Conservation (phyloP, 2,113 vertebrate species). For the Salvelinus sp. region DNA sequence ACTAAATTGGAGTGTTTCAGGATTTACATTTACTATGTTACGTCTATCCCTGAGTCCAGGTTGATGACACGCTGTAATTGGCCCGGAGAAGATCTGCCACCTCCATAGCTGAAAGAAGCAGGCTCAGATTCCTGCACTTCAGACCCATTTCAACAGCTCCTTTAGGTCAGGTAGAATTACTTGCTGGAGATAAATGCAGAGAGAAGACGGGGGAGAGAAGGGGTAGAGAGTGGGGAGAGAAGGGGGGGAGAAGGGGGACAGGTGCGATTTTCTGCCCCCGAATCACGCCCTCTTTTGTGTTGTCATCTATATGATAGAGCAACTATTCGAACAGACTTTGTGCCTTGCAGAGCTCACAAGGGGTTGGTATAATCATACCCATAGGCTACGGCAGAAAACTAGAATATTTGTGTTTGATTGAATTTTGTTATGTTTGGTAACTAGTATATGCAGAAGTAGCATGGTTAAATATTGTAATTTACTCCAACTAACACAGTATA, state of each 20-base stretch:
- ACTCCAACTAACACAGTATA: too few relatives aligned
- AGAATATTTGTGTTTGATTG: too few relatives aligned
- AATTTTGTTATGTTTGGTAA: too few relatives aligned
- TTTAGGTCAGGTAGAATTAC: constrained; percentile 15
- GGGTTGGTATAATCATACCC: too few relatives aligned
- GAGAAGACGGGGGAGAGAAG: background rate
- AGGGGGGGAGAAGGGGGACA: background rate
- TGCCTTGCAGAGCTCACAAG: too few relatives aligned
- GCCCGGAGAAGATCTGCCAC: constrained; percentile 30
- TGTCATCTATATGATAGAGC: background rate
- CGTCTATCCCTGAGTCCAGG: too few relatives aligned
- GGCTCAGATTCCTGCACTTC: constrained; percentile 1
- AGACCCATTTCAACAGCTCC: constrained; percentile 5
- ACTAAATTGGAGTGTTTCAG: too few relatives aligned
- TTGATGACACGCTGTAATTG: constrained; percentile 21
- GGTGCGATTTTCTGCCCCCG: background rate
- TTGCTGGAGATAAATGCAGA: background rate
- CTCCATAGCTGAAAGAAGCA: constrained; percentile 16
- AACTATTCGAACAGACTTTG: background rate
- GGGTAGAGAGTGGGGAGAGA: background rate
- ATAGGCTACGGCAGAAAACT: too few relatives aligned
- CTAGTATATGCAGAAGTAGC: too few relatives aligned
- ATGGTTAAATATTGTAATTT: too few relatives aligned
- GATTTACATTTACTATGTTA: too few relatives aligned
- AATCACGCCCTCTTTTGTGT: background rate